Conservation (phyloP, 2,888 invertebrate species). For the Scaptomyza flava region DNA sequence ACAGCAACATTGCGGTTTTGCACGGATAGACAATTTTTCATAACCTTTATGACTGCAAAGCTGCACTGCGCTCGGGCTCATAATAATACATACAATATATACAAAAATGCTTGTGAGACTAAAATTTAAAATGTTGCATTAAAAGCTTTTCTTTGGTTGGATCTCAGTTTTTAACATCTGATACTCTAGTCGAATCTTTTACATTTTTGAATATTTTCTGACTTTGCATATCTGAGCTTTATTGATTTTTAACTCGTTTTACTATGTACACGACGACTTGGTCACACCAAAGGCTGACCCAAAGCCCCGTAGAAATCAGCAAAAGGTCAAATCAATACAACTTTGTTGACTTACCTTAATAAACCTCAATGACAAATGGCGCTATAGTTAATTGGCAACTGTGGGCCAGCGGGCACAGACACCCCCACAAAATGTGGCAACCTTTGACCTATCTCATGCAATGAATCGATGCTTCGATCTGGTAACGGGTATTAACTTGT, state of each 20-base stretch:
- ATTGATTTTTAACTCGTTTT: constrained; percentile 51
- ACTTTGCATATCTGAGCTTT: constrained; percentile 1
- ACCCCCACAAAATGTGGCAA: constrained; percentile 24
- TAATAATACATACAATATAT: constrained; percentile 9
- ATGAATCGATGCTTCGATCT: constrained; percentile 4
- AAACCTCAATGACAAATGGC: constrained; percentile 70
- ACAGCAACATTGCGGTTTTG: not conserved
- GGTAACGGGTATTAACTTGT: constrained; percentile 27
- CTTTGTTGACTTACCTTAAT: constrained; percentile 48
- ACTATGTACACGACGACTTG: not conserved
- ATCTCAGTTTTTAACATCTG: not conserved
- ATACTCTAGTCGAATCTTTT: not conserved
- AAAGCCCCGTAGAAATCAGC: constrained; percentile 7
- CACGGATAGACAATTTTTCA: constrained; percentile 26
- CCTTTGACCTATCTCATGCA: constrained; percentile 48
- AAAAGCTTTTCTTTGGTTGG: not conserved
- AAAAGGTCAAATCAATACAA: constrained; percentile 64
- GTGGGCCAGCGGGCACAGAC: constrained; percentile 5
- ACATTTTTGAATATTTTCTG: not conserved
- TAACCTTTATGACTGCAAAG: constrained; percentile 7
- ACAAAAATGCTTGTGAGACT: not conserved
- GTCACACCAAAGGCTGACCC: not conserved
- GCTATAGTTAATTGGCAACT: constrained; percentile 52
- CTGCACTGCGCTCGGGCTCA: constrained; percentile 1
- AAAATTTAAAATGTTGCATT: not conserved